phyloP scores from a whole-genome alignment of 2,888 invertebrate genomes.

The Therioaphis trifolii region DNA sequence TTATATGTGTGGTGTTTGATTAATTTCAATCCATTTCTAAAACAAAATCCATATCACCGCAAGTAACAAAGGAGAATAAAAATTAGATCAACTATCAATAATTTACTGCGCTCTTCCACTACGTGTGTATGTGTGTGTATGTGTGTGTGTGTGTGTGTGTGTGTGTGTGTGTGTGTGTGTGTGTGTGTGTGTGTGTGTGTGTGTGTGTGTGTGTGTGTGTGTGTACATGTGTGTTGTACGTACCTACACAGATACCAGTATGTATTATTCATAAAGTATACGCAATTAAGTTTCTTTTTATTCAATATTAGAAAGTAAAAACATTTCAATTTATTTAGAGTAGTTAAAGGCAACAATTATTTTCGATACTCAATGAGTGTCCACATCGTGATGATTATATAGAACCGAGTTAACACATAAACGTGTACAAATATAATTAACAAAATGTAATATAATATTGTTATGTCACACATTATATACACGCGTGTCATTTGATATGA shows the following conservation, averaged over 20 bases:
- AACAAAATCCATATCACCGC: conserved; percentile 20
- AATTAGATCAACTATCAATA: conserved; percentile 6
- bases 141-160: too few relatives aligned
- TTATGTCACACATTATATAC: too few relatives aligned
- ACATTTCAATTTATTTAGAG: conserved; percentile 11
- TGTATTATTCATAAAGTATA: neutral
- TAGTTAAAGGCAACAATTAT: conserved; percentile 10
- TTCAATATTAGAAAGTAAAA: conserved; percentile 26
- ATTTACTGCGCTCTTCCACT: neutral
- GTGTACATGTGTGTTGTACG: too few relatives aligned
- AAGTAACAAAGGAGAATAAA: conserved; percentile 3
- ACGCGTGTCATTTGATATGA: too few relatives aligned
- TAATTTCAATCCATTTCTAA: conserved; percentile 10
- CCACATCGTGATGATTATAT: too few relatives aligned
- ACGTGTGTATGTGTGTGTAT: too few relatives aligned
- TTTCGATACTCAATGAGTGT: conserved; percentile 1
- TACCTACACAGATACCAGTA: too few relatives aligned
- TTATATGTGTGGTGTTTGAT: too few relatives aligned
- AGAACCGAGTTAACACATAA: too few relatives aligned
- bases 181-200: neutral
- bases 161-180: too few relatives aligned
- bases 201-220: neutral
- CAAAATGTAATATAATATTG: too few relatives aligned
- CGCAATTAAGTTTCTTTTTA: conserved; percentile 15
- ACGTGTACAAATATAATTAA: too few relatives aligned